Evolutionary conservation across 2,888 invertebrate genomes (phyloP).

Genomic region (Zygogramma bicolorata): DNA sequence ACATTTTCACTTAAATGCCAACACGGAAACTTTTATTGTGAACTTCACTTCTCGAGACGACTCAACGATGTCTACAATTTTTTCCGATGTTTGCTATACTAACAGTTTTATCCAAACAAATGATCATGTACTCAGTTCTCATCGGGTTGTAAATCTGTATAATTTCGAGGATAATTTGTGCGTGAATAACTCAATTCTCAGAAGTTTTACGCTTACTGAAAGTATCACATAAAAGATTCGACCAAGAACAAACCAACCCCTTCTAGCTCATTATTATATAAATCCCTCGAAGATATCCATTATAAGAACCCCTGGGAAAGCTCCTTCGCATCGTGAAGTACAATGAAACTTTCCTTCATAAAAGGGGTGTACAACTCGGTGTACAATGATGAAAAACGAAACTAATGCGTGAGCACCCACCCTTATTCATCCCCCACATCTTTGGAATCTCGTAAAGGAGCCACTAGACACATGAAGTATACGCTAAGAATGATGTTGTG

Average conservation of each 20-base stretch:
- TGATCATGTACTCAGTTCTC: too few relatives aligned
- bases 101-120: too few relatives aligned
- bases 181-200: too few relatives aligned
- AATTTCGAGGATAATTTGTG: too few relatives aligned
- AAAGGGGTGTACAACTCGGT: neutral
- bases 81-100: too few relatives aligned
- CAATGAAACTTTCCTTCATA: neutral
- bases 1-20: too few relatives aligned
- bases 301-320: constrained; percentile 28
- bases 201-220: too few relatives aligned
- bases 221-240: too few relatives aligned
- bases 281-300: constrained; percentile 28
- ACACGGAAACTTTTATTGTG: too few relatives aligned
- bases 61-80: too few relatives aligned
- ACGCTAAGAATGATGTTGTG: neutral
- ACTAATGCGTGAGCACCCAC: neutral
- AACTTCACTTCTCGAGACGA: too few relatives aligned
- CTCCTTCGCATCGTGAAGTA: neutral
- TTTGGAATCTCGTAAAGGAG: neutral
- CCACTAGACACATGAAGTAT: neutral
- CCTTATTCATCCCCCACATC: neutral
- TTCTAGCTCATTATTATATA: constrained; percentile 7
- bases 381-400: neutral
- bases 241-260: neutral
- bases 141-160: too few relatives aligned